Evolutionary conservation across 2,888 invertebrate species (phyloP).

Genomic region (Tenthredo distinguenda): DNA sequence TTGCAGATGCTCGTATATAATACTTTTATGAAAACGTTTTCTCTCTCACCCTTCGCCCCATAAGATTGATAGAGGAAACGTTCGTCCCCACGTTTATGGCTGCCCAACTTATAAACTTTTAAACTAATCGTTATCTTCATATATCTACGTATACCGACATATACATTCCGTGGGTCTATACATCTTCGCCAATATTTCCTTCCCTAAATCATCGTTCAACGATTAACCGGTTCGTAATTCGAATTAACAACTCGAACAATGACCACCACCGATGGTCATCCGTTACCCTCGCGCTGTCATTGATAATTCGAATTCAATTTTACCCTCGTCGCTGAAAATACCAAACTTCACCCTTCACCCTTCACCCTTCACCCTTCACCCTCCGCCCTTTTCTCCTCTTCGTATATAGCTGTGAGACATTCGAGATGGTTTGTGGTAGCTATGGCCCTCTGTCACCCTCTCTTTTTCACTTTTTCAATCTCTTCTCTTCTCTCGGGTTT

Average conservation of each 20-base stretch:
- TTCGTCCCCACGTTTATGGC: not conserved
- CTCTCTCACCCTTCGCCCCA: not conserved
- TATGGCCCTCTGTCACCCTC: slow-evolving; percentile 52
- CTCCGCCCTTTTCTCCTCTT: not conserved
- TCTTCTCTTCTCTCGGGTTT: not conserved
- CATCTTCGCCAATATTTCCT: not conserved
- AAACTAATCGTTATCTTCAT: not conserved
- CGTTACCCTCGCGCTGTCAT: slow-evolving; percentile 23
- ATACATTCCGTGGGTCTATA: not conserved
- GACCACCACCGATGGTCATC: not conserved
- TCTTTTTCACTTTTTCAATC: slow-evolving; percentile 40
- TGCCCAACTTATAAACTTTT: not conserved
- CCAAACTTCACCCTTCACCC: slow-evolving; percentile 17
- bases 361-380: not conserved
- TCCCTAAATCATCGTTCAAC: not conserved
- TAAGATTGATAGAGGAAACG: slow-evolving; percentile 29
- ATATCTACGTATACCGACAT: not conserved
- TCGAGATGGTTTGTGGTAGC: slow-evolving; percentile 37
- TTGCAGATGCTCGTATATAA: slow-evolving; percentile 7
- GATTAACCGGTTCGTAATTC: slow-evolving; percentile 41
- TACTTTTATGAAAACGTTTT: slow-evolving; percentile 35
- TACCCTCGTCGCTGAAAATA: slow-evolving; percentile 32
- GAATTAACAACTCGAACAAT: slow-evolving; percentile 44
- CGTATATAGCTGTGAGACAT: slow-evolving; percentile 2
- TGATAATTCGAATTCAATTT: slow-evolving; percentile 44